These are phyloP conservation scores for Chromoteleia sp. DNA, from an alignment of 2,888 invertebrate species.

Conservation along the genomic window DNA sequence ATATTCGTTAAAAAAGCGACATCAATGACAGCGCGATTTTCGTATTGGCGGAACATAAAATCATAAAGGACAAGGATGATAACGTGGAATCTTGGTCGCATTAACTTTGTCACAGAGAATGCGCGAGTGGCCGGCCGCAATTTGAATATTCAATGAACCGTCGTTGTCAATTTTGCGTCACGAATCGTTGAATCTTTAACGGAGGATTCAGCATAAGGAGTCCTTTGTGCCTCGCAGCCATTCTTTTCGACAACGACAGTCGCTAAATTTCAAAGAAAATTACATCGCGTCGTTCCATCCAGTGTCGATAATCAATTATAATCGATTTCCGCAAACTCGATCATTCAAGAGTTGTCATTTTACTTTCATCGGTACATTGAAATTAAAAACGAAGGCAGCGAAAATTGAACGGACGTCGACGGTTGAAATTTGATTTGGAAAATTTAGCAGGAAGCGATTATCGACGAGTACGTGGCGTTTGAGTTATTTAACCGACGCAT, in stretches of 20 bases:
- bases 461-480: background rate
- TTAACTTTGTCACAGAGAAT: constrained; percentile 75
- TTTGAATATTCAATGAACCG: constrained; percentile 77
- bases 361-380: background rate
- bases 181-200: constrained; percentile 78
- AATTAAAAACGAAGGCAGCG: background rate
- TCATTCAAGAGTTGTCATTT: background rate
- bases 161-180: constrained; percentile 76
- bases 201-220: constrained; percentile 65
- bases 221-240: constrained; percentile 52
- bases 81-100: constrained; percentile 59
- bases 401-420: background rate
- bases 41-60: constrained; percentile 42
- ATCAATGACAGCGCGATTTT: constrained; percentile 39
- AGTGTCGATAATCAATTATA: constrained; percentile 30
- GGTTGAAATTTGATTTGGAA: constrained; percentile 1
- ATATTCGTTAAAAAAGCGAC: constrained; percentile 23
- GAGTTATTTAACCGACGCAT: constrained; percentile 55
- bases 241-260: constrained; percentile 45
- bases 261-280: constrained; percentile 51
- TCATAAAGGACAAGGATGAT: constrained; percentile 56
- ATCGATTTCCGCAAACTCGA: constrained; percentile 14
- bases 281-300: constrained; percentile 24
- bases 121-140: constrained; percentile 72
- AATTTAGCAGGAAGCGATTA: constrained; percentile 46